Conservation (phyloP, 2,888 invertebrate species). For the Acanthosoma haemorrhoidale region DNA sequence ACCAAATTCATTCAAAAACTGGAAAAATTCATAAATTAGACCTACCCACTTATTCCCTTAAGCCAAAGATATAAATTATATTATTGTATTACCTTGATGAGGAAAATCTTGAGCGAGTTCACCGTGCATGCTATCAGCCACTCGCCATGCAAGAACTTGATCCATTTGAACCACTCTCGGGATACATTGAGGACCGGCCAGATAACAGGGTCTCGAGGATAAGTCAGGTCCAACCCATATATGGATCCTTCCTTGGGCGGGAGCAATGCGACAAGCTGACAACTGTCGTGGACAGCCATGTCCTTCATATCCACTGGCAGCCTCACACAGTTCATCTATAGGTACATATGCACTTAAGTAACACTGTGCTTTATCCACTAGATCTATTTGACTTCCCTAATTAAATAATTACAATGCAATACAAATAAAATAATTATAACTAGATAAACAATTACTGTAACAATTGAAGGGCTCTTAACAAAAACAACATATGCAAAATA, state of each 20-base stretch:
- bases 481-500: too few relatives aligned
- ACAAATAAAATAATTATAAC: too few relatives aligned
- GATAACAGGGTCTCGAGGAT: background rate
- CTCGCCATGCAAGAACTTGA: background rate
- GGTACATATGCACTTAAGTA: too few relatives aligned
- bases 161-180: background rate
- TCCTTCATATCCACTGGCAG: background rate
- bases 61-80: too few relatives aligned
- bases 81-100: conserved; percentile 2
- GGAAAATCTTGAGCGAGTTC: background rate
- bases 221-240: background rate
- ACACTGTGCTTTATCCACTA: too few relatives aligned
- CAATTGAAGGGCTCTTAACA: too few relatives aligned
- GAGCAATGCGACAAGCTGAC: background rate
- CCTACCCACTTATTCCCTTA: too few relatives aligned
- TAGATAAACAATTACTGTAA: too few relatives aligned
- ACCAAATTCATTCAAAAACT: too few relatives aligned
- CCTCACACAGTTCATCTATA: background rate
- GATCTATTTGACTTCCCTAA: too few relatives aligned
- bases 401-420: too few relatives aligned
- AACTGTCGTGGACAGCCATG: background rate
- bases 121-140: background rate
- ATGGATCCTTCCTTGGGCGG: background rate
- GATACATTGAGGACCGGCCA: background rate
- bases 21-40: too few relatives aligned